A percentile compares a stretch with the other conserved stretches of the same genome.
Evolutionary conservation across 2,888 invertebrate genomes (phyloP).

Genomic region (Cerastis rubricosa): DNA sequence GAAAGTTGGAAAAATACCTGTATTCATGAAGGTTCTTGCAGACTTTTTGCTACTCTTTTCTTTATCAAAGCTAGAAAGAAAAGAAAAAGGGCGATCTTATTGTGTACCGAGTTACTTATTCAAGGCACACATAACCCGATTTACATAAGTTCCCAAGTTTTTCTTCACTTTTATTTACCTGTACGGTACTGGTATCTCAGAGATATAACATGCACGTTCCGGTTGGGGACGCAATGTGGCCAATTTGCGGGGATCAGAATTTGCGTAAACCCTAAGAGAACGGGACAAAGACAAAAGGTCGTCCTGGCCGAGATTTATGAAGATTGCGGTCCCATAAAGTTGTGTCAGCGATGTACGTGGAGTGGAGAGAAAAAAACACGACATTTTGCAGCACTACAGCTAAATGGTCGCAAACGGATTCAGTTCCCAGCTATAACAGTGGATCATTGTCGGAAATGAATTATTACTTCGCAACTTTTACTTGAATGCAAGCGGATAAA

Average conservation of each 20-base stretch:
- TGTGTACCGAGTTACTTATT: constrained; percentile 77
- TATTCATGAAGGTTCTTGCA: constrained; percentile 73
- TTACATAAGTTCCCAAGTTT: constrained; percentile 79
- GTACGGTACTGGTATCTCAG: constrained; percentile 73
- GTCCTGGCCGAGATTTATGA: constrained; percentile 84
- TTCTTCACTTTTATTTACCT: constrained; percentile 79
- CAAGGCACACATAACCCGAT: constrained; percentile 79
- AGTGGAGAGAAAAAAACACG: constrained; percentile 58
- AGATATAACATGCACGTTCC: constrained; percentile 74
- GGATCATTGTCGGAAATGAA: constrained; percentile 68
- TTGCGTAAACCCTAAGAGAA: constrained; percentile 84
- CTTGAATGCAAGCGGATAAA: constrained; percentile 59
- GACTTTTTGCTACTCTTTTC: constrained; percentile 59
- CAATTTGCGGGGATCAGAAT: constrained; percentile 86
- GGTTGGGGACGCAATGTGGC: constrained; percentile 73
- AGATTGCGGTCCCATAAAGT: constrained; percentile 82
- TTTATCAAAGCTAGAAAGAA: constrained; percentile 63
- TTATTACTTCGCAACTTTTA: constrained; percentile 66
- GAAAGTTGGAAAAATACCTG: constrained; percentile 63
- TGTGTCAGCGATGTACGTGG: constrained; percentile 71
- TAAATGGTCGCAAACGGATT: constrained; percentile 63
- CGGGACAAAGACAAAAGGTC: constrained; percentile 86
- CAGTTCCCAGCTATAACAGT: constrained; percentile 61
- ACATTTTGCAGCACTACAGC: constrained; percentile 59
- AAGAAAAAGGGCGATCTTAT: constrained; percentile 70